Evolutionary conservation across 2,113 vertebrate species (phyloP).

Genomic region (Suncus etruscus): DNA sequence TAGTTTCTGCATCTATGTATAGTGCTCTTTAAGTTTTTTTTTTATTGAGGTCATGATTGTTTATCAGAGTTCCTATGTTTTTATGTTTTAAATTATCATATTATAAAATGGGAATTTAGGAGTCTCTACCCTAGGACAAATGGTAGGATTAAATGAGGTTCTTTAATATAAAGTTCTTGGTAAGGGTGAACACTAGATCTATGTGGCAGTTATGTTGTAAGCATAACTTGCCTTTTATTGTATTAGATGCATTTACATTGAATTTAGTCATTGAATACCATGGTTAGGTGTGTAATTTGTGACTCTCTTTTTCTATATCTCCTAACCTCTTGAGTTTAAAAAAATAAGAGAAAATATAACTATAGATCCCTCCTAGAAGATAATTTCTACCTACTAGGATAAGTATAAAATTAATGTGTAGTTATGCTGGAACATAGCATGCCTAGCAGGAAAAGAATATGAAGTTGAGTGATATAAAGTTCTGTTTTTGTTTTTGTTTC

Average conservation of each 20-base stretch:
- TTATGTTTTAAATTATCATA: neutral
- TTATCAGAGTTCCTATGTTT: too few relatives aligned
- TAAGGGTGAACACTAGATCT: neutral
- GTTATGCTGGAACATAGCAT: neutral
- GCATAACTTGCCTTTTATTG: neutral
- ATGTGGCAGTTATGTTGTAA: neutral
- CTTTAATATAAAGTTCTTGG: neutral
- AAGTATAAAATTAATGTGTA: neutral
- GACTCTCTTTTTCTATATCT: neutral
- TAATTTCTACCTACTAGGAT: too few relatives aligned
- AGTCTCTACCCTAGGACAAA: neutral
- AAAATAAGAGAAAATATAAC: neutral
- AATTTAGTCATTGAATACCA: neutral
- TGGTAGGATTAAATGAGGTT: neutral
- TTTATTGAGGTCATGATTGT: too few relatives aligned
- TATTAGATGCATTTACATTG: neutral
- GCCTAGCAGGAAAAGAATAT: neutral
- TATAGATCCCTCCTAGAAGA: neutral
- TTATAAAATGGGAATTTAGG: neutral
- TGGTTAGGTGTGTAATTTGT: neutral
- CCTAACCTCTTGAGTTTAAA: conserved; percentile 17
- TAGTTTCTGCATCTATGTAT: too few relatives aligned
- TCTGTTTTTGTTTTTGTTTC: too few relatives aligned
- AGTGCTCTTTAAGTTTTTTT: too few relatives aligned
- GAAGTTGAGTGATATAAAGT: too few relatives aligned